Evolutionary conservation across 2,113 vertebrate species (phyloP), one percentile per base, ranked within the genome.

Genomic region (Menura novaehollandiae): DNA sequence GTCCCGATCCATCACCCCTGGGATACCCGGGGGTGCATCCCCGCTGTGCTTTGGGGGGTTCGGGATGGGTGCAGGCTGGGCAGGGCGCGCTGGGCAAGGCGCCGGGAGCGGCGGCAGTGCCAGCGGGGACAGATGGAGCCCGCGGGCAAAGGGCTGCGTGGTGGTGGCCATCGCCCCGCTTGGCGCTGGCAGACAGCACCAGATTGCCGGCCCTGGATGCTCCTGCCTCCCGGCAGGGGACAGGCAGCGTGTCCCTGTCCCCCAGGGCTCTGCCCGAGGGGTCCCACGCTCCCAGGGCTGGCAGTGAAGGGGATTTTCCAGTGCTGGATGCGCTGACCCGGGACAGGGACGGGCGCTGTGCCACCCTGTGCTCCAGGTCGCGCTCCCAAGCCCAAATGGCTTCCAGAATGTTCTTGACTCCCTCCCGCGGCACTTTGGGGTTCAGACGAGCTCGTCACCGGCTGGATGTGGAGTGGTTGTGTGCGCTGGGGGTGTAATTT

Each of bases 101-200:
- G 39, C 76, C 15, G 1, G 3, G 63, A 9, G 46, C 1, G 6
- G n/a, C 43, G 11, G 56, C 75, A 30, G 79, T 1, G 56, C 83
- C 84, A 51, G 73, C 11, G 1, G 63, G 89, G 83, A 91, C 95
- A 92, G 94, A 97, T 95, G 89, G 96, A 94, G 75, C 20, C 59
- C 56, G 2, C 53, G 6, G n/a, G n/a, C 10, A 30, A 41, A 78
- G 46, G 17, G 35, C 73, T 7, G 19, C 3, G 2, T 10, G 74
- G 37, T 3, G 59, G 68, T 49, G 74, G 5, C 53, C 82, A 3
- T 21, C 7, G 4, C 74, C 33, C 73, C 17, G 1, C 52, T 62
- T 72, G 88, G 83, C 72, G 53, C 53, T 16, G 73, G 67, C 32
- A 58, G 39, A 28, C 44, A 10, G 77, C 58, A 5, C 41, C 94